phyloP scores from a whole-genome alignment of 2,888 invertebrate genomes.

The Blastobasis lacticolella region DNA sequence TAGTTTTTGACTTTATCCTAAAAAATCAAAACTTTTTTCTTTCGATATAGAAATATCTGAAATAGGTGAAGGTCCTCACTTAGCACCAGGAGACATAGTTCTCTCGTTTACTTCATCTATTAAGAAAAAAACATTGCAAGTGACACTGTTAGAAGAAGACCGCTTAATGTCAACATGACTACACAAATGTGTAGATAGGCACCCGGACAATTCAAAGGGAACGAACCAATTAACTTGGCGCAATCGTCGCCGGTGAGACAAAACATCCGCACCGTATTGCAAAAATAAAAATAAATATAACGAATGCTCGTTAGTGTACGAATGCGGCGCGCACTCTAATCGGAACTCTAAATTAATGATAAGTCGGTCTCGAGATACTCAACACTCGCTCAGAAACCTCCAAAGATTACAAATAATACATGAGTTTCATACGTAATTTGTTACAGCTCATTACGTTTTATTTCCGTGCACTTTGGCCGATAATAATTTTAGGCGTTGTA shows the following conservation, averaged over 20 bases:
- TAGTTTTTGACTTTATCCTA: no score
- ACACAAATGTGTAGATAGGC: constrained; percentile 26
- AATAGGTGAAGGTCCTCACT: no score
- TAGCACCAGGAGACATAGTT: no score
- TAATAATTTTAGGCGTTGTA: no score
- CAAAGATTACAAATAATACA: constrained; percentile 56
- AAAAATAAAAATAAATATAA: constrained; percentile 60
- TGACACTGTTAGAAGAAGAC: constrained; percentile 14
- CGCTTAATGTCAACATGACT: constrained; percentile 25
- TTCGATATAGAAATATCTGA: no score
- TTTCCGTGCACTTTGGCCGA: background rate
- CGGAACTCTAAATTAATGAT: constrained; percentile 70
- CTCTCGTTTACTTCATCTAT: no score
- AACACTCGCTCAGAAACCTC: constrained; percentile 61
- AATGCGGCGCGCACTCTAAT: constrained; percentile 61
- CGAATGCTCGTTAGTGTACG: constrained; percentile 69
- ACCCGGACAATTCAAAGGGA: constrained; percentile 33
- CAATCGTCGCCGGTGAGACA: constrained; percentile 53
- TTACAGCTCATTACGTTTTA: constrained; percentile 30
- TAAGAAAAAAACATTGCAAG: background rate
- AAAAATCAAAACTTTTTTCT: no score
- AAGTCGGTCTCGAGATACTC: constrained; percentile 63
- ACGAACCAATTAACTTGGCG: constrained; percentile 63
- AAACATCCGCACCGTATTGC: constrained; percentile 60
- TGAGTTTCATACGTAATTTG: constrained; percentile 50